Evolutionary conservation across 2,113 vertebrate species (phyloP).

Genomic region (Taxidea taxus): DNA sequence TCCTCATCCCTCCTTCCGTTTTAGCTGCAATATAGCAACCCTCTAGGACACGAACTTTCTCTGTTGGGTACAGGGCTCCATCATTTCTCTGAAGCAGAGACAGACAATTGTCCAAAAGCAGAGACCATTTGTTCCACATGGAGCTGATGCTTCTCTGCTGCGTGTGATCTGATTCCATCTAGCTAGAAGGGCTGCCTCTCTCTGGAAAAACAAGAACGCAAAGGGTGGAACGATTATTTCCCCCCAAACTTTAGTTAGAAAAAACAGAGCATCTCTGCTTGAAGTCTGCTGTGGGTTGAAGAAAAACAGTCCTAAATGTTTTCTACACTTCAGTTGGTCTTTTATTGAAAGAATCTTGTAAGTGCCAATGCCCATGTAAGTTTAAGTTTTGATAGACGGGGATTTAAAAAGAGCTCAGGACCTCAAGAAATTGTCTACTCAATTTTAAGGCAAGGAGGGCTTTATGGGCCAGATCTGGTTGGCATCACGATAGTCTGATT

Average conservation of each 20-base stretch:
- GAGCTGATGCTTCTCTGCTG: neutral
- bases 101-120: neutral
- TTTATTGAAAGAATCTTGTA: neutral
- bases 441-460: neutral
- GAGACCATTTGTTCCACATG: neutral
- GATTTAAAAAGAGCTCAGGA: neutral
- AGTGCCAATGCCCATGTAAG: neutral
- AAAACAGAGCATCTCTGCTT: neutral
- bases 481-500: neutral
- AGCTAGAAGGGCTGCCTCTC: neutral
- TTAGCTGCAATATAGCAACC: neutral
- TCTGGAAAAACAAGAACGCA: neutral
- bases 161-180: neutral
- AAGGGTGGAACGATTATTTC: accelerated
- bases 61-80: neutral
- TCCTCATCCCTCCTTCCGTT: neutral
- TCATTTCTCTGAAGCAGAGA: neutral
- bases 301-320: neutral
- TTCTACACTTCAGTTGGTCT: neutral
- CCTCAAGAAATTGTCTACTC: neutral
- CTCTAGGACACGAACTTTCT: neutral
- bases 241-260: neutral
- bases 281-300: neutral
- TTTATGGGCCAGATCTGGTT: neutral
- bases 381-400: neutral